Base-by-base conservation (phyloP, 2,113 vertebrate genomes). In the Brachionichthys hirsutus region DNA sequence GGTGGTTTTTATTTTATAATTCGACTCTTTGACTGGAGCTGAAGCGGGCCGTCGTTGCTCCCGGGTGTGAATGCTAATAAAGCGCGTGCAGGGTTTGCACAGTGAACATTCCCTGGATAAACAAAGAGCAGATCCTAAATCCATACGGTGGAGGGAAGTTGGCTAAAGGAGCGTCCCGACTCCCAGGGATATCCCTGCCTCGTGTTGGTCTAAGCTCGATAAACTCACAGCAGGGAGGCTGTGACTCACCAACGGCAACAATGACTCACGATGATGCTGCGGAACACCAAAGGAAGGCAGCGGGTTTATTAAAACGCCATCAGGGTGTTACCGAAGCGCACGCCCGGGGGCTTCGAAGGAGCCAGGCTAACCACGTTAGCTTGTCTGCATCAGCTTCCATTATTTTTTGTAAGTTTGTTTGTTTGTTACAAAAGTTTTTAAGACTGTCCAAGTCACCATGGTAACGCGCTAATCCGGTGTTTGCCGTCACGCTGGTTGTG, bases 101-200 rank as follows among this genome's bases (percentile, higher is more conserved):
- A 1, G 10, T 48, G 55, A 72, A 73, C 57, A 57, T 49, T 63
- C 61, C 63, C 48, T 55, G 70, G 67, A 69, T 54, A 78, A 85
- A 87, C 52, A 85, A 54, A 74, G 63, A 22, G 49, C 61, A 78
- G 69, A 67, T 3, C 58, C 70, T 64, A 71, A 77, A 74, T 54
- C 53, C 48, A n/a, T 38, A 52, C 74, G 74, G 77, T 54, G 56
- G 64, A 46, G 50, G 73, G 20, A 67, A 76, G 76, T 90, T 88
- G 70, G 66, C 54, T 61, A 49, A 89, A 88, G 87, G 82, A 82
- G 86, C 81, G 81, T 84, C 74, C 45, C 58, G 50, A 80, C 58
- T 84, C 47, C 41, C 1, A 13, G 78, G 80, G 75, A 87, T 82
- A 80, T 80, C 70, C 71, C 72, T 75, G 70, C 68, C 58, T 65